A percentile compares a stretch with the other conserved stretches of the same genome.
These are phyloP conservation scores for Lamprologus sp. DNA, from an alignment of 2,113 vertebrate genomes.

Conservation along the genomic window DNA sequence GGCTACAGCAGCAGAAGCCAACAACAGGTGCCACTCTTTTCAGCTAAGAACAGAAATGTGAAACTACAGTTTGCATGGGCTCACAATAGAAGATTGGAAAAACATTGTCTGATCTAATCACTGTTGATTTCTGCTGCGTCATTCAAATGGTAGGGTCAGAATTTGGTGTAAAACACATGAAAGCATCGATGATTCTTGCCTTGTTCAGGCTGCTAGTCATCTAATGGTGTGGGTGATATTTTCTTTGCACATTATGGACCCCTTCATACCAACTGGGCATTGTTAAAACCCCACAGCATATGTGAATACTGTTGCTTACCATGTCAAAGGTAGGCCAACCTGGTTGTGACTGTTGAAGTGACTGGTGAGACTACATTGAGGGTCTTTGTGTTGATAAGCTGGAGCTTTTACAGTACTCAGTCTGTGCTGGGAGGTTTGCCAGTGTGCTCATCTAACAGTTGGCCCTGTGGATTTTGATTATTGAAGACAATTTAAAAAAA, in stretches of 20 bases:
- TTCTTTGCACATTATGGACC: background rate
- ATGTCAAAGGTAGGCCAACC: background rate
- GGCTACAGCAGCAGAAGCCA: background rate
- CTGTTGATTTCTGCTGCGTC: background rate
- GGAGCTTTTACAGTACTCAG: background rate
- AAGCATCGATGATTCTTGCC: background rate
- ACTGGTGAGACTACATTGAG: background rate
- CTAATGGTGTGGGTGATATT: background rate
- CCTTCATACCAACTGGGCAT: background rate
- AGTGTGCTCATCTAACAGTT: background rate
- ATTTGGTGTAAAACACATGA: background rate
- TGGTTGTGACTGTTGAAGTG: background rate
- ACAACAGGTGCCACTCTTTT: background rate
- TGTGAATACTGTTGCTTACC: background rate
- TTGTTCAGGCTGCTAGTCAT: background rate
- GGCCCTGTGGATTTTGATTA: background rate
- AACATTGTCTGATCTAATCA: background rate
- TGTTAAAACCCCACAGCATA: background rate
- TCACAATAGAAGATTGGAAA: background rate
- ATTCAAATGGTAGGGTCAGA: background rate
- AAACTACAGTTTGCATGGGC: background rate
- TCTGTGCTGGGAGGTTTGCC: background rate
- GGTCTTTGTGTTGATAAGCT: background rate
- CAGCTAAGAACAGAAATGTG: background rate
- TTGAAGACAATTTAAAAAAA: background rate